phyloP scores from a whole-genome alignment of 2,113 vertebrate genomes.

The pig (Sus scrofa) region T2T-Sscrofa CM000830.6:41552001-41552500 shows the following conservation, averaged over 20 bases:
- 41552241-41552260: conserved; percentile 30
- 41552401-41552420: not conserved
- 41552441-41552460: conserved; percentile 3
- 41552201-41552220: conserved; percentile 35
- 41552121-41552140: conserved; percentile 41
- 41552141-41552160: conserved; percentile 23
- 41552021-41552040: not conserved
- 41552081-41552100: not conserved
- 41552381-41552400: not conserved
- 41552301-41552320: conserved; percentile 21
- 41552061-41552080: not conserved
- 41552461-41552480: conserved; percentile 30
- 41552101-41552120: not conserved
- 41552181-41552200: conserved; percentile 56
- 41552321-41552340: conserved; percentile 49
- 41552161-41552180: conserved; percentile 59
- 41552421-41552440: conserved; percentile 27
- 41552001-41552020: not conserved
- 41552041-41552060: not conserved
- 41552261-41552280: conserved; percentile 47
- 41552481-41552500: not conserved
- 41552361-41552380: conserved; percentile 8
- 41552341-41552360: not conserved
- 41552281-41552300: conserved; percentile 49
- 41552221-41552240: conserved; percentile 52